A percentile compares a stretch with the other conserved stretches of the same genome.
Evolutionary conservation across 2,797 vertebrate species (phyloP).

Genomic region (Cryptoprocta ferox): DNA sequence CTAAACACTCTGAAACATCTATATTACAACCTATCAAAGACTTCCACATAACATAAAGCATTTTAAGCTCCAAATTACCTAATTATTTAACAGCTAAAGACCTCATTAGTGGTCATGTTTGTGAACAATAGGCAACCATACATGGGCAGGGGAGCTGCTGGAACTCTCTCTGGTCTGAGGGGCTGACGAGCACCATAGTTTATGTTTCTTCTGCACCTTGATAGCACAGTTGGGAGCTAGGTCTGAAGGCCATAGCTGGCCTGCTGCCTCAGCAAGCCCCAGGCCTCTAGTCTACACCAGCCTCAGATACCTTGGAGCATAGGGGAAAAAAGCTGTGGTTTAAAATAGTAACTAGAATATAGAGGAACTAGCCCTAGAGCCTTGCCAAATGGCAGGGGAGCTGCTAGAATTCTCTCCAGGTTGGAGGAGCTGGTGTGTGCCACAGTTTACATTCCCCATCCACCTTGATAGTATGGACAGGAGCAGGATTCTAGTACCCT

Average conservation of each 20-base stretch:
- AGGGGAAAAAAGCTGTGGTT: background rate
- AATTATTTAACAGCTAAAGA: conserved; percentile 14
- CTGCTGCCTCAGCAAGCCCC: background rate
- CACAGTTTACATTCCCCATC: background rate
- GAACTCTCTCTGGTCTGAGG: background rate
- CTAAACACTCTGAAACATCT: conserved; percentile 7
- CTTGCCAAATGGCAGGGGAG: background rate
- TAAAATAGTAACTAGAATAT: background rate
- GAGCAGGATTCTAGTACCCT: background rate
- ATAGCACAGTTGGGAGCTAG: background rate
- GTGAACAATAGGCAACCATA: background rate
- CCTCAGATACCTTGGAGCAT: background rate
- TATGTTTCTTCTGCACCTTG: background rate
- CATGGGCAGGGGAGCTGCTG: background rate
- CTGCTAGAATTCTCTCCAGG: background rate
- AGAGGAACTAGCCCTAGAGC: background rate
- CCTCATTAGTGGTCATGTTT: conserved; percentile 18
- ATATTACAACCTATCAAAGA: conserved; percentile 31
- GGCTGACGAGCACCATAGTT: background rate
- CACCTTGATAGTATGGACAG: background rate
- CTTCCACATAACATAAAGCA: conserved; percentile 25
- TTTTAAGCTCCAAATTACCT: conserved; percentile 27
- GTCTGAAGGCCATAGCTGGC: background rate
- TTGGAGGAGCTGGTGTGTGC: background rate
- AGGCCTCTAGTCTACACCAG: background rate